Conservation (phyloP, 1,140 invertebrate genomes). For the Ectropis grisescens region DNA sequence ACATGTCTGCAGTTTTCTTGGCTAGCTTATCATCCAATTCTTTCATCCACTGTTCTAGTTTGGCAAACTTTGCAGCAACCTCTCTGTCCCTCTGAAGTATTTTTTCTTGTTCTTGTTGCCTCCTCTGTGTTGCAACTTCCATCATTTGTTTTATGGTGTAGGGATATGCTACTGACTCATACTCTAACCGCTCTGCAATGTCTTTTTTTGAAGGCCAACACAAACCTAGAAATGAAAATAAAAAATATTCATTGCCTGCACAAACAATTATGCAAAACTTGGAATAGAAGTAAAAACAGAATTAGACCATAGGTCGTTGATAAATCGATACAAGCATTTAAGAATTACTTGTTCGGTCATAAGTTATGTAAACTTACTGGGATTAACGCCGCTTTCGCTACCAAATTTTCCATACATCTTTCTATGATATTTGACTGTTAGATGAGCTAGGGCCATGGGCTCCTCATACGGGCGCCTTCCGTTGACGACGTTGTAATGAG, state of each 20-base stretch:
- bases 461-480: conserved; percentile 37
- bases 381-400: conserved; percentile 47
- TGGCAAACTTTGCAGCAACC: conserved; percentile 73
- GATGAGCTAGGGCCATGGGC: conserved; percentile 33
- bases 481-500: conserved; percentile 44
- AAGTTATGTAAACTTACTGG: conserved; percentile 56
- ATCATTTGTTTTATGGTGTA: conserved; percentile 74
- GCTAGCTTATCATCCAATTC: conserved; percentile 74
- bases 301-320: too few relatives aligned
- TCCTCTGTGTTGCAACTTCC: conserved; percentile 47
- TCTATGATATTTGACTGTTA: conserved; percentile 56
- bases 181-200: conserved; percentile 71
- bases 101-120: conserved; percentile 42
- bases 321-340: too few relatives aligned
- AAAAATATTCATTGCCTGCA: conserved; percentile 6
- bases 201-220: conserved; percentile 67
- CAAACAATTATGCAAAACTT: too few relatives aligned
- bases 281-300: too few relatives aligned
- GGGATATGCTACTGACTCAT: conserved; percentile 73
- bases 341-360: too few relatives aligned
- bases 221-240: conserved; percentile 22
- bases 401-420: conserved; percentile 61
- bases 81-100: conserved; percentile 71
- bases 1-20: conserved; percentile 74
- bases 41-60: conserved; percentile 75